Conservation (phyloP, 2,113 vertebrate genomes). For the Sitta europaea region DNA sequence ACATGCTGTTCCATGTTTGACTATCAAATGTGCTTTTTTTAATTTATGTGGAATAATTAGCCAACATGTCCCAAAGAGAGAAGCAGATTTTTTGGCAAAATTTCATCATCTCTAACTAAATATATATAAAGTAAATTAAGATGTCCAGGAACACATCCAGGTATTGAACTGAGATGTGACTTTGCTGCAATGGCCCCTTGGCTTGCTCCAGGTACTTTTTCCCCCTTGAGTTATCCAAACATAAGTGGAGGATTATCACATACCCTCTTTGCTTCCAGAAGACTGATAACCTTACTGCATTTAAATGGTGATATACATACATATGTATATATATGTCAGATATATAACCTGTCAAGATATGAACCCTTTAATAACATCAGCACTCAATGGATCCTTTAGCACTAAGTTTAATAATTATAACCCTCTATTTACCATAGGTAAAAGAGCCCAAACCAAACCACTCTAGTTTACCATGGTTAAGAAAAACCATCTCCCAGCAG, state of each 20-base stretch:
- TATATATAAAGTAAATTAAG: not conserved
- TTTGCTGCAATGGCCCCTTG: not conserved
- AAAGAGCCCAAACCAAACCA: not conserved
- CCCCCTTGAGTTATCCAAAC: not conserved
- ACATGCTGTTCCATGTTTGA: fast-evolving
- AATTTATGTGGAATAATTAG: not conserved
- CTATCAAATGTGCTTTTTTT: not conserved
- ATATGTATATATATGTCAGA: not conserved
- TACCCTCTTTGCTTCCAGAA: not conserved
- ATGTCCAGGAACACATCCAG: fast-evolving
- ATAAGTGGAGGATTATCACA: not conserved
- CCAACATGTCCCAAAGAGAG: not conserved
- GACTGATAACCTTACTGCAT: not conserved
- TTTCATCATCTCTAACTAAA: not conserved
- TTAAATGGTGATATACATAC: not conserved
- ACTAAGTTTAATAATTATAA: not conserved
- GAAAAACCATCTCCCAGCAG: not conserved
- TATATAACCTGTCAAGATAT: not conserved
- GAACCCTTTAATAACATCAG: not conserved
- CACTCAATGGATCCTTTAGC: not conserved
- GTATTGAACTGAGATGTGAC: not conserved
- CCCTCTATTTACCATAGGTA: not conserved
- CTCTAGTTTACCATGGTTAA: not conserved
- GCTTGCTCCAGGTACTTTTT: not conserved
- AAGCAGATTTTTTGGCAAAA: not conserved